Conservation (phyloP, 2,888 invertebrate genomes). For the Athripsodes cinereus region DNA sequence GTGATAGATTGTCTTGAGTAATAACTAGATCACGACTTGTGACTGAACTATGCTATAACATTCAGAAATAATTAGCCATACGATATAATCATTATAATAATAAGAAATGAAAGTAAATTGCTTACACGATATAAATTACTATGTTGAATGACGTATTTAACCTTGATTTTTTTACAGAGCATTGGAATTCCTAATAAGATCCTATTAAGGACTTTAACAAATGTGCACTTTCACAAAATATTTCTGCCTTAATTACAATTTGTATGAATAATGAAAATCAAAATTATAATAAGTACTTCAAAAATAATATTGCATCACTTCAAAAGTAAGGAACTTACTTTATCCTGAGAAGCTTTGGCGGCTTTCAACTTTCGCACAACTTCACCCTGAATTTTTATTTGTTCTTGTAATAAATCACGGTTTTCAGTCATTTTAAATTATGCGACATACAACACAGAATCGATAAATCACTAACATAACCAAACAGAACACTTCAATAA, state of each 20-base stretch:
- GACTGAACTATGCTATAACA: not conserved
- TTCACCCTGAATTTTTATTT: slow-evolving; percentile 71
- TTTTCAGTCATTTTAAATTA: slow-evolving; percentile 39
- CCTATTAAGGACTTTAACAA: not conserved
- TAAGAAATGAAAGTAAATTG: slow-evolving; percentile 7
- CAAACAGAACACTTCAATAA: not conserved
- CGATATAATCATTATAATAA: slow-evolving; percentile 1
- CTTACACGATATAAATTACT: not conserved
- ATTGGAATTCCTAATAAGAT: not conserved
- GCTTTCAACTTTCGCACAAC: slow-evolving; percentile 75
- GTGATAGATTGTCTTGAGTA: not conserved
- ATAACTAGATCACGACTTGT: not conserved
- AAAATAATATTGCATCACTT: slow-evolving; percentile 19
- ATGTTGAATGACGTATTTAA: not conserved
- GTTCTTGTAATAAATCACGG: slow-evolving; percentile 50
- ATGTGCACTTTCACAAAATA: not conserved
- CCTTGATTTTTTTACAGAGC: not conserved
- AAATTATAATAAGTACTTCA: no score
- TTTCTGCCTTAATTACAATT: not conserved
- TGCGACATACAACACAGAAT: no score
- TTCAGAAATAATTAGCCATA: slow-evolving; percentile 5
- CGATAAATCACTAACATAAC: slow-evolving; percentile 4
- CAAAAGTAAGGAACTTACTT: slow-evolving; percentile 49
- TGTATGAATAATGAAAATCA: not conserved
- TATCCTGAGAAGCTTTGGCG: slow-evolving; percentile 68